Percentiles rank a stretch among this genome's conserved stretches.
These are phyloP conservation scores for Gambusia yucatana DNA, from an alignment of 2,797 vertebrate genomes.

Conservation along the genomic window DNA sequence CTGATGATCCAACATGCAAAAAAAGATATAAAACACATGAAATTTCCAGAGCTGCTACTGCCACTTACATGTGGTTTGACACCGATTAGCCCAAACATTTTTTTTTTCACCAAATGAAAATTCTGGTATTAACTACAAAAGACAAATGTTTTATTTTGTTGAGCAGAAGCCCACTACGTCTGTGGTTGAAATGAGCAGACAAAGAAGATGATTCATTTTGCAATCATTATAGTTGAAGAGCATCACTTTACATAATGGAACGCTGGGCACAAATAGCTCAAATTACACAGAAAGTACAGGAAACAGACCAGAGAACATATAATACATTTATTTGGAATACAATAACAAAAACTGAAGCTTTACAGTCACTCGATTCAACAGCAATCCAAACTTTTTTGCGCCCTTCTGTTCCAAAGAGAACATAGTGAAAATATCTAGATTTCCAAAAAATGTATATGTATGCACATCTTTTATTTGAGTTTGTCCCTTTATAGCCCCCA, in stretches of 20 bases:
- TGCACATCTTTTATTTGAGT: neutral
- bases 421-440: neutral
- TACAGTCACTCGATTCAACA: neutral
- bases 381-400: neutral
- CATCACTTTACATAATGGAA: neutral
- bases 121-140: neutral
- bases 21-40: neutral
- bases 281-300: neutral
- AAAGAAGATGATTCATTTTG: neutral
- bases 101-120: neutral
- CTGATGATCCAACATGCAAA: neutral
- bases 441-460: neutral
- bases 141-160: neutral
- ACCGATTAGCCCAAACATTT: neutral
- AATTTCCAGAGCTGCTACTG: neutral
- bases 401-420: neutral
- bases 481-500: neutral
- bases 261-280: neutral
- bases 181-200: neutral
- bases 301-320: neutral
- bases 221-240: neutral
- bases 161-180: neutral
- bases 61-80: neutral
- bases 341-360: neutral
- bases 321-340: neutral